These are phyloP conservation scores for Acleris cristana DNA, from an alignment of 2,888 invertebrate species.

Conservation along the genomic window DNA sequence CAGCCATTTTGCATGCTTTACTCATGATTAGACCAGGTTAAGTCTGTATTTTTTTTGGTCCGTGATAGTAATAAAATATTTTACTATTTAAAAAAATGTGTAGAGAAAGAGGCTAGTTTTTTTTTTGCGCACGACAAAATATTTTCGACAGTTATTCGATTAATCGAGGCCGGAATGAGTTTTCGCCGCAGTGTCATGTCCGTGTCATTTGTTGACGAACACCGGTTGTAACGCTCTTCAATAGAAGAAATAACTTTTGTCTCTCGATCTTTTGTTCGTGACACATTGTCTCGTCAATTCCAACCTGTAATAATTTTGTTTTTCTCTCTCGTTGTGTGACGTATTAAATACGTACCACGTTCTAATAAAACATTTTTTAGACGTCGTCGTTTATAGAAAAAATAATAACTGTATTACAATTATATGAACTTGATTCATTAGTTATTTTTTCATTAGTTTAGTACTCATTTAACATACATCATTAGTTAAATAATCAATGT, in stretches of 20 bases:
- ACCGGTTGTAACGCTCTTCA: constrained; percentile 25
- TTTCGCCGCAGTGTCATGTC: constrained; percentile 4
- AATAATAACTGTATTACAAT: too few relatives aligned
- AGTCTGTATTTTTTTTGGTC: too few relatives aligned
- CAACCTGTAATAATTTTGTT: constrained; percentile 15
- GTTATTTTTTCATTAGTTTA: too few relatives aligned
- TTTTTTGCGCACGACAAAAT: background rate
- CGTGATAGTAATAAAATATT: too few relatives aligned
- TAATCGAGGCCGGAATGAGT: constrained; percentile 14
- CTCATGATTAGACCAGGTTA: too few relatives aligned
- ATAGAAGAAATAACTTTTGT: constrained; percentile 34
- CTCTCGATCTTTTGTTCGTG: constrained; percentile 28
- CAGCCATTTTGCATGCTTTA: too few relatives aligned
- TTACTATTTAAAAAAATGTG: too few relatives aligned
- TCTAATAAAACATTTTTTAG: background rate
- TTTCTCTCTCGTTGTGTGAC: constrained; percentile 8
- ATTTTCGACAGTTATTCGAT: constrained; percentile 13
- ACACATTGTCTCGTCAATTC: constrained; percentile 27
- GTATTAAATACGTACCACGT: background rate
- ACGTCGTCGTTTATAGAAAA: too few relatives aligned
- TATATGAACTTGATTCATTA: too few relatives aligned
- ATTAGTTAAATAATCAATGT: too few relatives aligned
- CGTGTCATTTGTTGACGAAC: constrained; percentile 22
- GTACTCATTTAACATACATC: too few relatives aligned
- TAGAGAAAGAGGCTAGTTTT: background rate